Evolutionary conservation across 2,888 invertebrate species (phyloP).

Genomic region (Pachydiplax longipennis): DNA sequence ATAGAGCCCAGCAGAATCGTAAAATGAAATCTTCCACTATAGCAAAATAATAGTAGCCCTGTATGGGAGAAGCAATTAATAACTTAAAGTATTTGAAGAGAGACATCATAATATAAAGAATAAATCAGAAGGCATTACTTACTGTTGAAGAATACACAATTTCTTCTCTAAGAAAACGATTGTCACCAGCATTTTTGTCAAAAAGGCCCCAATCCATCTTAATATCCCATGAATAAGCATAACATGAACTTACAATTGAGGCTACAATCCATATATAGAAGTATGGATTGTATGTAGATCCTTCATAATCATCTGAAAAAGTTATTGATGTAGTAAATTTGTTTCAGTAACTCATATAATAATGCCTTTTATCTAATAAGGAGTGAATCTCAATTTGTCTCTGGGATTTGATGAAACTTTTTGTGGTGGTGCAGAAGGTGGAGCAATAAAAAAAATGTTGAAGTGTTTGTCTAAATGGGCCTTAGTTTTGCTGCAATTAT

Average conservation of each 20-base stretch:
- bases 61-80: conserved; percentile 51
- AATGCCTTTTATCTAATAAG: too few species aligned
- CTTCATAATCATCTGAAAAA: conserved; percentile 65
- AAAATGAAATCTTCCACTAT: conserved; percentile 81
- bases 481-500: too few species aligned
- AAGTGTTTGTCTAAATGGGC: too few species aligned
- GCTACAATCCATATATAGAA: conserved; percentile 90
- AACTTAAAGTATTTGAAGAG: not conserved
- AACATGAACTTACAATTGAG: conserved; percentile 86
- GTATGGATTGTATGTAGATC: conserved; percentile 79
- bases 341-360: too few species aligned
- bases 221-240: conserved; percentile 97
- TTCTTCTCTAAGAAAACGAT: conserved; percentile 91
- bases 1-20: conserved; percentile 79
- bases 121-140: conserved; percentile 56
- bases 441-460: too few species aligned
- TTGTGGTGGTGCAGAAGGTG: too few species aligned
- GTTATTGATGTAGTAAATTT: too few species aligned
- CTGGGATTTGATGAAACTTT: too few species aligned
- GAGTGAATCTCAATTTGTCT: too few species aligned
- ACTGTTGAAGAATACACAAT: conserved; percentile 93
- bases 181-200: conserved; percentile 89
- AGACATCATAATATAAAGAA: not conserved
- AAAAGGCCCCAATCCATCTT: conserved; percentile 99
- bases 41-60: conserved; percentile 83